Evolutionary conservation across 2,797 vertebrate genomes (phyloP).

Genomic region (Chrysocyon brachyurus): DNA sequence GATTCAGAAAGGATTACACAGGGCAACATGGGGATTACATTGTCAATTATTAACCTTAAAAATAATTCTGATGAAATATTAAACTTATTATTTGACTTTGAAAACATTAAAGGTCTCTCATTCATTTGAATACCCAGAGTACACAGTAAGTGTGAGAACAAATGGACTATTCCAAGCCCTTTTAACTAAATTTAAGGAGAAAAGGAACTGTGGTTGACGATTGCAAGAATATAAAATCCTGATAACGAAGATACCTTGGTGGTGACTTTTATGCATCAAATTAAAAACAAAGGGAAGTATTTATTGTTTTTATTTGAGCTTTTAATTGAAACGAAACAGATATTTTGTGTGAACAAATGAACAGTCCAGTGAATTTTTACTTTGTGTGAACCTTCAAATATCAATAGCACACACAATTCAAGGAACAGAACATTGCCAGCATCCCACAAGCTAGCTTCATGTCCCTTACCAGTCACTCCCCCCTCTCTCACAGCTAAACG

Average conservation of each 20-base stretch:
- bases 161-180: neutral
- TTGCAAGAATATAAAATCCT: neutral
- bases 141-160: neutral
- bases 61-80: conserved; percentile 12
- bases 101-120: neutral
- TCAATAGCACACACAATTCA: neutral
- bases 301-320: conserved; percentile 23
- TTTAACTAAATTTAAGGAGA: neutral
- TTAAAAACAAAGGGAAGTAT: conserved; percentile 9
- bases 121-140: neutral
- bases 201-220: neutral
- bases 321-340: neutral
- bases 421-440: neutral
- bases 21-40: neutral
- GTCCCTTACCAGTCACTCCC: neutral
- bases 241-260: neutral
- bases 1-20: neutral
- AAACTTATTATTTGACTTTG: neutral
- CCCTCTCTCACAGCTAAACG: neutral
- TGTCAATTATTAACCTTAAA: neutral
- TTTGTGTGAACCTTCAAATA: neutral
- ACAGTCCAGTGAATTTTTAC: neutral
- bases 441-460: neutral
- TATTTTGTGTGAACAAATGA: neutral
- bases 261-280: conserved; percentile 11